phyloP scores from a whole-genome alignment of 2,888 invertebrate genomes.

The Dascillus cervinus region DNA sequence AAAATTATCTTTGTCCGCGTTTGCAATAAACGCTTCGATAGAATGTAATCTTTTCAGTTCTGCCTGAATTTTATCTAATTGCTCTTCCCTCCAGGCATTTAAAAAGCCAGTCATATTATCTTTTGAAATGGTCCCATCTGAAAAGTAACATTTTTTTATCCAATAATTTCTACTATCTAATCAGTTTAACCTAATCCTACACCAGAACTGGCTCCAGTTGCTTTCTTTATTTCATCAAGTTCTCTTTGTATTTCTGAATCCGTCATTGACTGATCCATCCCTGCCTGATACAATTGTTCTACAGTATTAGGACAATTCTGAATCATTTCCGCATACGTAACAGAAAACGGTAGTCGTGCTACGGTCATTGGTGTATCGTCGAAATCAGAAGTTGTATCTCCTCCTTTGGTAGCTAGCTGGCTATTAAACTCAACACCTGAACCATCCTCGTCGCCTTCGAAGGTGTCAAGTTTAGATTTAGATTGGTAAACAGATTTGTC shows the following conservation, averaged over 20 bases:
- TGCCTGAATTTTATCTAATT: slow-evolving; percentile 32
- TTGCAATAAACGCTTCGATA: slow-evolving; percentile 33
- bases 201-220: not conserved
- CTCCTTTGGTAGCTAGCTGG: not conserved
- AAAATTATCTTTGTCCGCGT: slow-evolving; percentile 25
- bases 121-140: slow-evolving; percentile 13
- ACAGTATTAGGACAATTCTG: slow-evolving; percentile 6
- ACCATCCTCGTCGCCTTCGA: too few species aligned
- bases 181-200: not conserved
- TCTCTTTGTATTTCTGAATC: not conserved
- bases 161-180: not conserved
- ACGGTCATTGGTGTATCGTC: slow-evolving; percentile 17
- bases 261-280: not conserved
- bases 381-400: not conserved
- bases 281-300: not conserved
- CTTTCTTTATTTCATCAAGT: not conserved
- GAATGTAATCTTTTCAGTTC: slow-evolving; percentile 32
- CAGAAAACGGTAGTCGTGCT: slow-evolving; percentile 33
- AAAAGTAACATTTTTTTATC: not conserved
- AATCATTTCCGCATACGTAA: slow-evolving; percentile 34
- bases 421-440: too few species aligned
- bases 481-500: slow-evolving; percentile 1
- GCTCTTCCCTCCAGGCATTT: slow-evolving; percentile 31
- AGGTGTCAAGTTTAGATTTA: too few species aligned
- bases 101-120: slow-evolving; percentile 30